Conservation (phyloP, 2,888 invertebrate species). For the Copidosoma aretas region DNA sequence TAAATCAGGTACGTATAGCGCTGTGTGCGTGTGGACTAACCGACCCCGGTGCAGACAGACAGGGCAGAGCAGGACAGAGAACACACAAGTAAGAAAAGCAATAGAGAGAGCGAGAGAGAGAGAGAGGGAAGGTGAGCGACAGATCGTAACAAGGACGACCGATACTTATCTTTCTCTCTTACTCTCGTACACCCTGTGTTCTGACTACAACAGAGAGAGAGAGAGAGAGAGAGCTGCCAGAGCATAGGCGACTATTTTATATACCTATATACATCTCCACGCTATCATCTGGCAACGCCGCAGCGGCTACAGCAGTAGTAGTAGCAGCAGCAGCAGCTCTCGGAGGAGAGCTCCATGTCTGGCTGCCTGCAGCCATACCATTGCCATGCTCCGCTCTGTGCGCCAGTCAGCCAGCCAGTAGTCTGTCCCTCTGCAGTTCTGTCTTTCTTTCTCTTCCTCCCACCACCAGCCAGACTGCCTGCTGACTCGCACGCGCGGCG, state of each 20-base stretch:
- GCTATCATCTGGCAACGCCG: conserved; percentile 39
- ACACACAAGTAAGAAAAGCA: neutral
- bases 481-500: conserved; percentile 21
- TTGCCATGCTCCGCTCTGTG: conserved; percentile 16
- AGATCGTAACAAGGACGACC: conserved; percentile 1
- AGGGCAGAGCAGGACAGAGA: conserved; percentile 5
- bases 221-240: conserved; percentile 3
- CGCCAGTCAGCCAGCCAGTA: neutral
- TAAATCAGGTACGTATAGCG: conserved; percentile 34
- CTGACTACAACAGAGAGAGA: neutral
- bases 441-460: neutral
- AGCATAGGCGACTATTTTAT: neutral
- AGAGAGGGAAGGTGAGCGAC: conserved; percentile 16
- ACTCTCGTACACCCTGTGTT: neutral
- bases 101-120: conserved; percentile 8
- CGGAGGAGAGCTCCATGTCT: conserved; percentile 4
- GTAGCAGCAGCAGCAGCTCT: neutral
- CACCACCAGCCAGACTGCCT: neutral
- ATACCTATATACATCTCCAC: neutral
- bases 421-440: conserved; percentile 36
- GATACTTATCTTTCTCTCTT: neutral
- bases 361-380: conserved; percentile 12
- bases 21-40: too few species aligned
- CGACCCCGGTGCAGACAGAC: too few species aligned
- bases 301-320: conserved; percentile 14